Evolutionary conservation across 2,888 invertebrate genomes (phyloP), one percentile per base, ranked within the genome.

Genomic region (Caenorhabditis wallacei): DNA sequence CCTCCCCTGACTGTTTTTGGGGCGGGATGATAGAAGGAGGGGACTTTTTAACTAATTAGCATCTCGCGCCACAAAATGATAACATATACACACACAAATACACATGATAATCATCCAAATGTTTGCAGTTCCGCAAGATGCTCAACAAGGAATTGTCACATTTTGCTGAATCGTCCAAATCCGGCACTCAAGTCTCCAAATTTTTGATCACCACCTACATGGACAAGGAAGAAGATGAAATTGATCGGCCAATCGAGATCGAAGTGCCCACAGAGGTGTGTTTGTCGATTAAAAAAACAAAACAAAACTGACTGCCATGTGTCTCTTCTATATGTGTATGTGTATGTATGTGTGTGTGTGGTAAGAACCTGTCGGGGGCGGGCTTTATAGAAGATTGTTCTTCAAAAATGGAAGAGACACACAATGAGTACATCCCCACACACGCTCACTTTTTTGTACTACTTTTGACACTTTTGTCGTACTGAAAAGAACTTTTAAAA

Each of bases 201-300:
- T 99, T 97, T 94, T 97, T 99, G 94, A 97, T 97, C 94, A 96
- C 96, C 91, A 99, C 98, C 91, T 99, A 98, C 94, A 95, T 99
- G 94, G 91, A 90, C 84, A 89, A 91, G 74, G 88, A 89, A 97
- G 97, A 98, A 93, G 97, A 98, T 64, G 86, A 87, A 61, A 30
- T 30, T 30, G 30, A 30, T 8, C 81, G 84, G 61, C 61, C 82
- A 24, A 74, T 87, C 57, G 88, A 88, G 79, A 84, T 88, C 59
- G 88, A 87, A 59, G 85, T 88, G 35, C 84, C 86, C 43, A 80
- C 83, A 53, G 86, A 84, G 82, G 86, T 84, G 43, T 63, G 74
- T 74, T 71, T 37, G 37, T 57, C 40, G 37, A 56, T 40, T 24
- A 64, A 56, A 76, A 78, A 71, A 71, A 68, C 48, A 57, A 66